phyloP scores from a whole-genome alignment of 2,888 invertebrate species.

The Sinopyrophorus schimmeli region DNA sequence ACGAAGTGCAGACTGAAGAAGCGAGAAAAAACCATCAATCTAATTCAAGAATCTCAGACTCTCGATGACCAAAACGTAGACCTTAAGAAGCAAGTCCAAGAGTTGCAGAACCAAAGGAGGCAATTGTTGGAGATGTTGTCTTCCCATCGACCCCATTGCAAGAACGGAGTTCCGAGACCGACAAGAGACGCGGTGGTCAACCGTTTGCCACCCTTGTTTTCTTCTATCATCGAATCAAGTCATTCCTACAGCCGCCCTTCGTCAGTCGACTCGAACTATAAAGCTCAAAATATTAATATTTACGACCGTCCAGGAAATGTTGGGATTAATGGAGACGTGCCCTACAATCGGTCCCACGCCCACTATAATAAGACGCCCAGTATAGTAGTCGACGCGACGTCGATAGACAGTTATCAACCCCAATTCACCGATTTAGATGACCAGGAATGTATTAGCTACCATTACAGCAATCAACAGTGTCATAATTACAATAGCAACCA shows the following conservation, averaged over 20 bases:
- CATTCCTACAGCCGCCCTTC: constrained; percentile 50
- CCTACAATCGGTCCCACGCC: constrained; percentile 39
- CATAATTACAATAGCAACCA: constrained; percentile 60
- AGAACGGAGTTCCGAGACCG: constrained; percentile 53
- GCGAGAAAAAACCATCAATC: constrained; percentile 82
- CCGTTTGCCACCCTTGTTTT: constrained; percentile 48
- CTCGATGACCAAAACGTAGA: constrained; percentile 84
- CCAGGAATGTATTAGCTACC: constrained; percentile 41
- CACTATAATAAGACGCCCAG: constrained; percentile 48
- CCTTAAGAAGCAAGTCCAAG: constrained; percentile 80
- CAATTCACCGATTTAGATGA: constrained; percentile 60
- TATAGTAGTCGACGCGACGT: constrained; percentile 59
- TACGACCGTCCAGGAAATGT: constrained; percentile 46
- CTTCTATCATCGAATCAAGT: constrained; percentile 48
- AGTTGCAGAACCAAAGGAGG: constrained; percentile 77
- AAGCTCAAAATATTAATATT: constrained; percentile 41
- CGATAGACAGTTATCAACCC: constrained; percentile 58
- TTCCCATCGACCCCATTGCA: constrained; percentile 72
- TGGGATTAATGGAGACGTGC: constrained; percentile 35
- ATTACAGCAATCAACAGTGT: constrained; percentile 57
- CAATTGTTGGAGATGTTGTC: constrained; percentile 79
- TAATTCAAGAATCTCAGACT: constrained; percentile 84
- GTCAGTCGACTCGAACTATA: constrained; percentile 41
- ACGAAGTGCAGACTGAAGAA: constrained; percentile 94
- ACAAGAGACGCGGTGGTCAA: constrained; percentile 44